Evolutionary conservation across 2,113 vertebrate genomes (phyloP).

Genomic region (Passer domesticus): DNA sequence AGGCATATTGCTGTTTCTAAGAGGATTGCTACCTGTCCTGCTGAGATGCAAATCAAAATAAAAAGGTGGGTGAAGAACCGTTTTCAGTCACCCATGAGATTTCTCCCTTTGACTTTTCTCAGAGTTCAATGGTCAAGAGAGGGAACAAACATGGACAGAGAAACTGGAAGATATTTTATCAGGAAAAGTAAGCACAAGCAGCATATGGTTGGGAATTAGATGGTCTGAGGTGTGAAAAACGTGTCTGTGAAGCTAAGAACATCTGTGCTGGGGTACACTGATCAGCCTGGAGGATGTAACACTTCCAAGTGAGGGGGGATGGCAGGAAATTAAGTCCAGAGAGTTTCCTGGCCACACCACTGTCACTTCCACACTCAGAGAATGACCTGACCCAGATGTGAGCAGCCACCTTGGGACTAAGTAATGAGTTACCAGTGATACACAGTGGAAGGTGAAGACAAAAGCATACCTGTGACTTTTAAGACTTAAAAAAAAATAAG

Average conservation of each 20-base stretch:
- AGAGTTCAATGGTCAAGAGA: not conserved
- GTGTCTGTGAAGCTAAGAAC: not conserved
- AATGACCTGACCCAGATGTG: not conserved
- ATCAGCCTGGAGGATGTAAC: not conserved
- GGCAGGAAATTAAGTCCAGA: constrained; percentile 16
- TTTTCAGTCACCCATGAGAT: not conserved
- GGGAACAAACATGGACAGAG: not conserved
- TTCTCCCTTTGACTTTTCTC: not conserved
- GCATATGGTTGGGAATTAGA: not conserved
- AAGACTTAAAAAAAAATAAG: not conserved
- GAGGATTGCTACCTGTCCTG: not conserved
- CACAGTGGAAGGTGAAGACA: not conserved
- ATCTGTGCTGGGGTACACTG: not conserved
- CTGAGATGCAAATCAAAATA: not conserved
- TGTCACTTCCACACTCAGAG: not conserved
- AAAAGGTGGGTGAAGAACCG: not conserved
- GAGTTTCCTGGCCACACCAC: not conserved
- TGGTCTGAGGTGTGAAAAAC: not conserved
- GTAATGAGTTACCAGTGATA: not conserved
- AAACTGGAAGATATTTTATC: not conserved
- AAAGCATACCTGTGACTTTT: not conserved
- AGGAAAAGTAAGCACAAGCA: not conserved
- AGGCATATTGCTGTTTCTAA: not conserved
- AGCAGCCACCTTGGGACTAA: not conserved
- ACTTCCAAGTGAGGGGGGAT: not conserved